Percentiles rank a stretch among this genome's conserved stretches.
Evolutionary conservation across 2,797 vertebrate species (phyloP).

Genomic region (Arctocebus calabarensis): DNA sequence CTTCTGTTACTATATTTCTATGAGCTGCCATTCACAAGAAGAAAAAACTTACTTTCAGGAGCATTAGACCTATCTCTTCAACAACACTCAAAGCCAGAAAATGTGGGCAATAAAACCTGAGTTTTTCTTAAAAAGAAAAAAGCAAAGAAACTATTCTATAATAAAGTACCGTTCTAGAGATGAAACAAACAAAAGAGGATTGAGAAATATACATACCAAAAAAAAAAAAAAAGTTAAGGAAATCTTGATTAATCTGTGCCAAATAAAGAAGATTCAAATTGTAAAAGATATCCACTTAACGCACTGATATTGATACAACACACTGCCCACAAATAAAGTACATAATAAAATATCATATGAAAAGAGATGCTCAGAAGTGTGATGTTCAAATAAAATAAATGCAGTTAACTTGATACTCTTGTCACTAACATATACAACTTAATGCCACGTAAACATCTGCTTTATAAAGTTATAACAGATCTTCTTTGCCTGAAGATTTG

Average conservation of each 20-base stretch:
- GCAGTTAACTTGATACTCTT: neutral
- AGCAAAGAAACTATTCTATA: neutral
- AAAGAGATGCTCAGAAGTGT: neutral
- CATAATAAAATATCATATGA: neutral
- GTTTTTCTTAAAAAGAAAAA: constrained; percentile 46
- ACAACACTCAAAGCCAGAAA: neutral
- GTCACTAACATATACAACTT: neutral
- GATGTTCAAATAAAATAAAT: neutral
- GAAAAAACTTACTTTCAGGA: neutral
- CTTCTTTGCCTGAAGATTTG: constrained; percentile 9
- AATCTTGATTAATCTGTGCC: neutral
- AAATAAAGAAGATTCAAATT: constrained; percentile 47
- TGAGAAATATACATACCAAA: neutral
- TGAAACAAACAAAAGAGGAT: neutral
- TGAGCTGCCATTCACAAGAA: neutral
- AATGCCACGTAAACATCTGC: neutral
- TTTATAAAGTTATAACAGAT: neutral
- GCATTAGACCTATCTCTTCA: neutral
- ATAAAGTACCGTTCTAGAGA: neutral
- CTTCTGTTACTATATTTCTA: neutral
- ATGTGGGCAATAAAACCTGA: constrained; percentile 12
- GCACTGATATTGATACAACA: neutral
- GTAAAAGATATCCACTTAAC: neutral
- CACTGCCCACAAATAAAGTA: neutral
- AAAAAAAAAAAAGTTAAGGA: constrained; percentile 1